Base-by-base conservation (phyloP, 2,113 vertebrate species). In the Fulica atra region DNA sequence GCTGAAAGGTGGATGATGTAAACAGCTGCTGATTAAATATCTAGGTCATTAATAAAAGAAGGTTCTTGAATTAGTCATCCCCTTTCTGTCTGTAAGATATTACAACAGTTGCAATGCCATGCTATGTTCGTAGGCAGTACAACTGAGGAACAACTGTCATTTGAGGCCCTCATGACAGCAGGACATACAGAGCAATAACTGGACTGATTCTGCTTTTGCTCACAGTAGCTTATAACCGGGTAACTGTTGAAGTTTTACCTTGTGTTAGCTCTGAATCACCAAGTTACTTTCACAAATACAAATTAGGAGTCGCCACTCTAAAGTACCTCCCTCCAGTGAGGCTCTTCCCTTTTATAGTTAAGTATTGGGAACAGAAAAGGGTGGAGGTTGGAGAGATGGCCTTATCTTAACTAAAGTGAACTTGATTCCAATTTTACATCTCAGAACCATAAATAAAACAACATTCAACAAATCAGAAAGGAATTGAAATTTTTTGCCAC, bases 21-120 rank as follows among this genome's bases (percentile, higher is more conserved):
- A 94, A 86, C 77, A 90, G 59, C 74, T 91, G 63, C 70, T 92
- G 63, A 90, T 96, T 91, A 94, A 88, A 21, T 64, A 89, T 69
- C 54, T 73, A 88, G 57, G 76, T 83, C 44, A 74, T 84, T 93
- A 93, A 95, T 89, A 92, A 93, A 95, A 93, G n/a, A 86, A 56
- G 15, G 24, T 69, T 91, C 54, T 94, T 88, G 85, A 93, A 56
- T 87, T 93, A 95, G 51, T 92, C 54, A 95, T 89, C 69, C 46
- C 11, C 10, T 71, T 80, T 83, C 61, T 93, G 66, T 86, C 79
- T 72, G 19, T 77, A 40, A 42, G 54, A 36, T 86, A 57, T 70
- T 80, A 53, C 80, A 96, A 85, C 36, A 77, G 12, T 70, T 83
- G 46, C 46, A 56, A 51, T 76, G 26, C 50, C 71, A 26, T 31